phyloP scores from a whole-genome alignment of 1,140 invertebrate genomes.

The Telenomus remus region DNA sequence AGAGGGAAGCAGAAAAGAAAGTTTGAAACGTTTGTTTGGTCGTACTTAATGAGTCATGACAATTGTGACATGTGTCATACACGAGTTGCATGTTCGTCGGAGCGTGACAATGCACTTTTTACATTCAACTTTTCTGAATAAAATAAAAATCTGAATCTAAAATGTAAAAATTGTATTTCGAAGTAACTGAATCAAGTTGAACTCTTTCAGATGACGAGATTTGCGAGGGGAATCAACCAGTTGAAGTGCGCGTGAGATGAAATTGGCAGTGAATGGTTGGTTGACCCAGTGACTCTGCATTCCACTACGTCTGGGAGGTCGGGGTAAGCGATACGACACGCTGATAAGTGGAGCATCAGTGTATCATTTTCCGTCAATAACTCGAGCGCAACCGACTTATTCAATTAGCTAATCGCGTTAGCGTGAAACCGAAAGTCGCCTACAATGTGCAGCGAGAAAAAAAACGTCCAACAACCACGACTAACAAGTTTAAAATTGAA shows the following conservation, averaged over 20 bases:
- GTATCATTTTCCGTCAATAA: slow-evolving; percentile 22
- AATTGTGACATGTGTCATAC: background rate
- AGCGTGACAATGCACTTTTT: background rate
- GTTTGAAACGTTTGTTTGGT: slow-evolving; percentile 9
- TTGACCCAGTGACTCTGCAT: slow-evolving; percentile 52
- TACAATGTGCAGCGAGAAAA: too few relatives aligned
- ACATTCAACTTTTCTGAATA: background rate
- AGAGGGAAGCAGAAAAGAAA: background rate
- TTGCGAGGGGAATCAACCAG: too few relatives aligned
- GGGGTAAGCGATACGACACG: slow-evolving; percentile 45
- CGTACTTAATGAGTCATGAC: slow-evolving; percentile 4
- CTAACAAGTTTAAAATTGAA: background rate
- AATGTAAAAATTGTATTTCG: too few relatives aligned
- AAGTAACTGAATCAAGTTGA: too few relatives aligned
- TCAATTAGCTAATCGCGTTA: slow-evolving; percentile 29
- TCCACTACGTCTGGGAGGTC: slow-evolving; percentile 43
- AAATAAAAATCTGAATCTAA: too few relatives aligned
- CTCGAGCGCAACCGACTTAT: slow-evolving; percentile 1
- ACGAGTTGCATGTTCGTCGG: background rate
- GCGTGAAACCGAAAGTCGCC: slow-evolving; percentile 30
- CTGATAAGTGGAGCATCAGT: slow-evolving; percentile 43
- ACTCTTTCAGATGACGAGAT: too few relatives aligned
- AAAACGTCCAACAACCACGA: too few relatives aligned
- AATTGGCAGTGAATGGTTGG: slow-evolving; percentile 40
- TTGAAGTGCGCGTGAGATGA: too few relatives aligned